phyloP scores from a whole-genome alignment of 1,140 invertebrate genomes.

The Danaus melanippus region DNA sequence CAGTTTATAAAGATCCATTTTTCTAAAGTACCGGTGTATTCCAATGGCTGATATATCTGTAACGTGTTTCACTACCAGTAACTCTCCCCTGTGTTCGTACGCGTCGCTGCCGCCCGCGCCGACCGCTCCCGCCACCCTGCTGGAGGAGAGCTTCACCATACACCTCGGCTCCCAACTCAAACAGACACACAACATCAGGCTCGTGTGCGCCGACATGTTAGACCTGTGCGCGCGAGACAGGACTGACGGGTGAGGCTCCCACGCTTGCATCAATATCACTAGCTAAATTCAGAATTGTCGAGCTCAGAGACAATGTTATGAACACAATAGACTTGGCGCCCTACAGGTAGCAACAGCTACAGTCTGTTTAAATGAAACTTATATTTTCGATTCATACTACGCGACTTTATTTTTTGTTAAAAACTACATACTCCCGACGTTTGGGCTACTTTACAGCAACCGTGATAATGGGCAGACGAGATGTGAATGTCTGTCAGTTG shows the following conservation, averaged over 20 bases:
- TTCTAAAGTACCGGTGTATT: no score
- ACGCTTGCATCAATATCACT: conserved; percentile 1
- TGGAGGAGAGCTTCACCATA: conserved; percentile 98
- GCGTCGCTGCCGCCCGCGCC: conserved; percentile 19
- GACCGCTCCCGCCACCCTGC: conserved; percentile 46
- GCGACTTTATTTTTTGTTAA: no score
- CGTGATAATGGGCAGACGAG: no score
- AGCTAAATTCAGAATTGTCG: not conserved
- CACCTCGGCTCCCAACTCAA: conserved; percentile 98
- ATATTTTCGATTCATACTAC: no score
- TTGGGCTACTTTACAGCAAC: no score
- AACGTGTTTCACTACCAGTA: conserved; percentile 22
- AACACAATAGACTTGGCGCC: not conserved
- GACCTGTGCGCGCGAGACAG: conserved; percentile 84
- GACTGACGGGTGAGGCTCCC: conserved; percentile 64
- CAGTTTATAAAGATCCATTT: no score
- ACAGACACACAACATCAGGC: conserved; percentile 97
- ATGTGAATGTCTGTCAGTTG: no score
- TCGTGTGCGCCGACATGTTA: conserved; percentile 82
- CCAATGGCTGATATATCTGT: not conserved
- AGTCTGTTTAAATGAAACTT: no score
- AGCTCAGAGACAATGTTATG: not conserved
- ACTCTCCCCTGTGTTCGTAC: conserved; percentile 46
- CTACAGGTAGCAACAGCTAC: no score
- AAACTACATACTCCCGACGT: no score